phyloP scores from a whole-genome alignment of 1,140 invertebrate species.

The Micrasema longulum region DNA sequence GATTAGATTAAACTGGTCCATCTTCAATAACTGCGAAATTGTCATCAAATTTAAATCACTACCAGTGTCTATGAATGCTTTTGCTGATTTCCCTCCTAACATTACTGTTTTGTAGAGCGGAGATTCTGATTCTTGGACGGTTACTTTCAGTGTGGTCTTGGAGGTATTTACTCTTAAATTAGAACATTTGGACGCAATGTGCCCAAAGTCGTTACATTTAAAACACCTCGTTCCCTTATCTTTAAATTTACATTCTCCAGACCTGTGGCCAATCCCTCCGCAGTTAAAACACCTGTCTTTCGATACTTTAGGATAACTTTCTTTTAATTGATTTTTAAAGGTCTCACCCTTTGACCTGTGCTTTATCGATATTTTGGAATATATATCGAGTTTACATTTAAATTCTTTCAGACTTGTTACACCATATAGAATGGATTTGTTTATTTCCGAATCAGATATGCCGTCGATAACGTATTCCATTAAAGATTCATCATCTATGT shows the following conservation, averaged over 20 bases:
- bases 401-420: background rate
- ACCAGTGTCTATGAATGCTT: constrained; percentile 3
- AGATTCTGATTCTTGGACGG: background rate
- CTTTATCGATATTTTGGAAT: background rate
- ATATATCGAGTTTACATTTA: background rate
- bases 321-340: too few relatives aligned
- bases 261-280: background rate
- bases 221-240: background rate
- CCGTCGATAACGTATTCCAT: constrained; percentile 4
- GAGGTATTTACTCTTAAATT: background rate
- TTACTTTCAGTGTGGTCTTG: background rate
- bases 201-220: constrained; percentile 1
- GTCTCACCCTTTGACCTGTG: too few relatives aligned
- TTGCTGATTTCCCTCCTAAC: background rate
- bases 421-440: background rate
- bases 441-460: background rate
- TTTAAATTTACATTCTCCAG: background rate
- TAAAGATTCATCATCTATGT: background rate
- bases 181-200: background rate
- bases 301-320: too few relatives aligned
- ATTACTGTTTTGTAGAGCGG: background rate
- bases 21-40: background rate
- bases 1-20: background rate
- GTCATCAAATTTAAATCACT: background rate
- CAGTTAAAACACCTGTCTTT: background rate